These are phyloP conservation scores for Eubucco bourcierii DNA, from an alignment of 2,113 vertebrate genomes.

Conservation along the genomic window DNA sequence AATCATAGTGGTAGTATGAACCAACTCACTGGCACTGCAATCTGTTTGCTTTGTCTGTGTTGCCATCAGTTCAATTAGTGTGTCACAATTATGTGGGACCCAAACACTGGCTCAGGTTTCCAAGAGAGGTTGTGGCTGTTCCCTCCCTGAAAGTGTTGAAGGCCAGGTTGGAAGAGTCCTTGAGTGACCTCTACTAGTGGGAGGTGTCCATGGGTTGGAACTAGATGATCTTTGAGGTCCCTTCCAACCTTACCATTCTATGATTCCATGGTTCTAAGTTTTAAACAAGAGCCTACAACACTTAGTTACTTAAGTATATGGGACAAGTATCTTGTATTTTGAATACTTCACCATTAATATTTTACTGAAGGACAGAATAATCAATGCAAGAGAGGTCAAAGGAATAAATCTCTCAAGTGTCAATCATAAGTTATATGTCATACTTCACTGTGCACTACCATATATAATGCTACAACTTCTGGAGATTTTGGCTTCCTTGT, in stretches of 20 bases:
- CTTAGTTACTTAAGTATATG: neutral
- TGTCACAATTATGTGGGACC: accelerated
- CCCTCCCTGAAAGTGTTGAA: too few species aligned
- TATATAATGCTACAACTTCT: too few species aligned
- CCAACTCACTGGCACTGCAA: neutral
- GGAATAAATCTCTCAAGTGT: neutral
- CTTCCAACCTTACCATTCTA: too few species aligned
- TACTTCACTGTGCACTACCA: neutral
- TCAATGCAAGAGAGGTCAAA: neutral
- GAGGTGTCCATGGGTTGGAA: too few species aligned
- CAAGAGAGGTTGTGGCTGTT: too few species aligned
- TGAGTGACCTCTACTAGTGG: too few species aligned
- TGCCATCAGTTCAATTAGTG: neutral
- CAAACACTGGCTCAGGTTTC: too few species aligned
- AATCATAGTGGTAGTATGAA: neutral
- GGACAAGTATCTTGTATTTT: neutral
- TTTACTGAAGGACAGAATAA: neutral
- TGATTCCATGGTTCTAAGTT: neutral
- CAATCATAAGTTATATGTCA: neutral
- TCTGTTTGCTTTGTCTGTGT: neutral
- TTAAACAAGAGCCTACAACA: neutral
- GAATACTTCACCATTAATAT: neutral
- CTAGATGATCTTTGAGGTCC: too few species aligned
- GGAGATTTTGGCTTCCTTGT: too few species aligned
- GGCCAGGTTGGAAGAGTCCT: too few species aligned